Evolutionary conservation across 2,797 vertebrate genomes (phyloP), one percentile per base, ranked within the genome.

Genomic region (Esox masquinongy): DNA sequence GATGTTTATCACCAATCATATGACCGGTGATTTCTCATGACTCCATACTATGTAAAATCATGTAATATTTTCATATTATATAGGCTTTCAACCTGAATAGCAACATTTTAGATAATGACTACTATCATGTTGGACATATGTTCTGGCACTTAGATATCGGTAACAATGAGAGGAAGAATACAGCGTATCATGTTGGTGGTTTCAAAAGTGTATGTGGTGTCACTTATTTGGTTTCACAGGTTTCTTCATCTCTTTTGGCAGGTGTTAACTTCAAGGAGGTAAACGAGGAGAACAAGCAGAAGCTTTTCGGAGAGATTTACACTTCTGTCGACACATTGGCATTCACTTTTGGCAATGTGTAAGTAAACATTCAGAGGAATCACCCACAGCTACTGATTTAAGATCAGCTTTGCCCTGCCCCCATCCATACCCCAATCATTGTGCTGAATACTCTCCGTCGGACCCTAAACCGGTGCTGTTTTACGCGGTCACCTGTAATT

Each of bases 281-380:
- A 92, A 98, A 97, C 79, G 96, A 97, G 81, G 97, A 96, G 85
- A 98, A 98, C 90, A 97, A 95, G 86, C 95, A 94, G 80, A 95
- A 95, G 73, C 90, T 96, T 80, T 97, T 98, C 72, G 89, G 92
- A 78, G 97, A 98, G 88, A 96, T 99, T 89, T 96, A 96, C 95
- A 90, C 94, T 15, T 97, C 98, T 64, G 96, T 99, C 76, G 98
- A 99, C 90, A 95, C 95, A 56, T 94, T 99, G 94, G 98, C 97
- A 63, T 97, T 98, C 91, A 99, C 97, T 49, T 98, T 99, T 95
- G 97, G 98, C 88, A 98, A 98, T 96, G 92, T 97, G 98, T 99
- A 93, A 98, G 97, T 97, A 90, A 66, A 17, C 24, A 66, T 17
- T 31, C 61, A 5, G 29, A 4, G 14, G 29, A 31, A 17, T 29